Evolutionary conservation across 2,113 vertebrate species (phyloP).

Genomic region (Bombycilla garrulus): DNA sequence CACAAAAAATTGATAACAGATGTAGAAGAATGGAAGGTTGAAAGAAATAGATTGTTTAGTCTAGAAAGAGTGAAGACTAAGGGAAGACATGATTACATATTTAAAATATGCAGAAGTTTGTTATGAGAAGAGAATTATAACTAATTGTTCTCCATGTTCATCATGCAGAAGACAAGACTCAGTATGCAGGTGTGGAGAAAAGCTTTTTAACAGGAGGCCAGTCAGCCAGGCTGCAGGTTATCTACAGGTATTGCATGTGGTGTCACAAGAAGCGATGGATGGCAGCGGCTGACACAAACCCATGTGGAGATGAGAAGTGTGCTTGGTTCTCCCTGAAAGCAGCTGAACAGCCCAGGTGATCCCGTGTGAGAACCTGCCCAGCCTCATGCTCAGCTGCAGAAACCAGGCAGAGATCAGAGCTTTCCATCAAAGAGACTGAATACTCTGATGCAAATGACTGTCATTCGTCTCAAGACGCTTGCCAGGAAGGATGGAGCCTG

Average conservation of each 20-base stretch:
- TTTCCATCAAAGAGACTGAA: background rate
- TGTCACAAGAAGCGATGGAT: accelerated
- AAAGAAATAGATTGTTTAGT: conserved; percentile 28
- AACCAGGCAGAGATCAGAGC: background rate
- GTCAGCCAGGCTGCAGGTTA: background rate
- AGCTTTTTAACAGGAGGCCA: background rate
- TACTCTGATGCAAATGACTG: accelerated
- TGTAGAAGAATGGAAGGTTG: background rate
- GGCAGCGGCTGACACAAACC: background rate
- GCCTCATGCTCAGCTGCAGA: background rate
- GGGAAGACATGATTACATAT: background rate
- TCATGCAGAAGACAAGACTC: background rate
- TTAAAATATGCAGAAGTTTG: conserved; percentile 1
- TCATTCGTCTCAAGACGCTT: background rate
- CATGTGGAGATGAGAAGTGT: background rate
- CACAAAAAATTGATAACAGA: conserved; percentile 5
- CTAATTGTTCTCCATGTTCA: background rate
- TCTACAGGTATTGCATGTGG: background rate
- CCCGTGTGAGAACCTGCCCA: background rate
- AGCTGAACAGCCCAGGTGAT: background rate
- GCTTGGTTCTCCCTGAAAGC: background rate
- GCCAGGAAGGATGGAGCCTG: background rate
- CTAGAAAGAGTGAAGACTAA: background rate
- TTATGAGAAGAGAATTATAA: background rate
- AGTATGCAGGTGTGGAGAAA: background rate